Base-by-base conservation (phyloP, 2,888 invertebrate genomes). In the Calameuta filiformis region DNA sequence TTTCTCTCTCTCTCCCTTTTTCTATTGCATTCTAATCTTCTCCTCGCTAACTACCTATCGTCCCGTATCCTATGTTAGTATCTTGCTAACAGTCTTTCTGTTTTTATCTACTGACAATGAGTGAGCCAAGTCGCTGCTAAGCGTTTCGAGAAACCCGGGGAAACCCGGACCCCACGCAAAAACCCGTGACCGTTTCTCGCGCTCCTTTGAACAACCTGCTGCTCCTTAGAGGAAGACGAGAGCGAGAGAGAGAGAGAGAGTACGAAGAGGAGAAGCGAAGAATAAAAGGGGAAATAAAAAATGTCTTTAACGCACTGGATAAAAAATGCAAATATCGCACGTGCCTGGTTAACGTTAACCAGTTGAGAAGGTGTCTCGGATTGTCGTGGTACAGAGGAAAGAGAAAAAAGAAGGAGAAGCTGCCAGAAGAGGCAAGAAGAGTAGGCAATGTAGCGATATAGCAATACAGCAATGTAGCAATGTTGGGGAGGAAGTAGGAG, bases 221-320 rank as follows among this genome's bases (percentile, higher is more conserved):
- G 56, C 56, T 56, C 23, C 56, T 56, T 56, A 9, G 56, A 15
- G 23, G 56, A 56, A 56, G 23, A 1, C 9, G 56, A 23, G 23
- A 56, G 40, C 6, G 15, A 37, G 37, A 37, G 12, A 15, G 37
- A 40, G 37, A 4, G 37, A 12, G 37, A 3, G 12, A 40, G 37
- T 2, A 23, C 23, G 23, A 23, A 56, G 56, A 23, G 23, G 23
- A 4, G 56, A 56, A 12, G 12, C 23, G 23, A 31, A 71, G 31
- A 11, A 31, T 31, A 11, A 31, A 31, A 34, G 71, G 71, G 12
- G 4, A 31, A 33, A 31, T 37, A 71, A 12, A 34, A 71, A 15
- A 9, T 31, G 12, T 34, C 77, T 81, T 77, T 79, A 79, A 81
- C 78, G 79, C 81, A 82, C 81, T n/a, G 31, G 30, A 71, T 33